Evolutionary conservation across 2,113 vertebrate species (phyloP), one percentile per base, ranked within the genome.

Genomic region (Clarias gariepinus): DNA sequence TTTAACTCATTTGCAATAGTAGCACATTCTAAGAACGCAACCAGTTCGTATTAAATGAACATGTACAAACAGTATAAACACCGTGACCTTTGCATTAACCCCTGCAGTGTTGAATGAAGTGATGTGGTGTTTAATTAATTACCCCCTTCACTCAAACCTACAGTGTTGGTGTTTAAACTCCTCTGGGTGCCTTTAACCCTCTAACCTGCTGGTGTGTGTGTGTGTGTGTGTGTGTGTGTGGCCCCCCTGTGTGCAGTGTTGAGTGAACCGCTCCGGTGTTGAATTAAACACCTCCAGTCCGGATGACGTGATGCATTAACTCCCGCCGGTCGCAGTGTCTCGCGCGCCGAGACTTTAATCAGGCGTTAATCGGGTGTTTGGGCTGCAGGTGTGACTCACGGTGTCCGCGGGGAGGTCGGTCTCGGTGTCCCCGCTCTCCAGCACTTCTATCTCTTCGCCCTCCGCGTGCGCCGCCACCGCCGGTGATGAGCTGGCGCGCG

Each of bases 361-460:
- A 16, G 33, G 68, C 12, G 73, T 76, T 7, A n/a, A 13, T n/a
- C 28, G 5, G 23, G 73, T 76, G 16, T 53, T n/a, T 16, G 1
- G 41, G 3, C 4, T 28, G 9, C 16, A 30, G 33, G 11, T 12
- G 53, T 1, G 78, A 61, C 78, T 81, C 78, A 81, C 78, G 6
- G 78, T 81, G 78, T 81, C 78, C 96, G 18, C 95, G 90, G 7
- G 68, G 16, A n/a, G 64, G 30, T 57, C 68, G n/a, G 21, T 71
- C 28, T 83, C 60, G 21, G 13, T 15, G 13, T 57, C 83, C 47
- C 53, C 64, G 86, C 95, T 95, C 89, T 95, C 96, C 94, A 97
- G 88, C 87, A 96, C 96, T 93, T 97, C 97, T 85, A 97, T 97
- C 89, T 96, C 96, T 36, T 97, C 96, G 55, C 95, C 96, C 90